Conservation (phyloP, 2,113 vertebrate genomes). For the Psephotus haematonotus region DNA sequence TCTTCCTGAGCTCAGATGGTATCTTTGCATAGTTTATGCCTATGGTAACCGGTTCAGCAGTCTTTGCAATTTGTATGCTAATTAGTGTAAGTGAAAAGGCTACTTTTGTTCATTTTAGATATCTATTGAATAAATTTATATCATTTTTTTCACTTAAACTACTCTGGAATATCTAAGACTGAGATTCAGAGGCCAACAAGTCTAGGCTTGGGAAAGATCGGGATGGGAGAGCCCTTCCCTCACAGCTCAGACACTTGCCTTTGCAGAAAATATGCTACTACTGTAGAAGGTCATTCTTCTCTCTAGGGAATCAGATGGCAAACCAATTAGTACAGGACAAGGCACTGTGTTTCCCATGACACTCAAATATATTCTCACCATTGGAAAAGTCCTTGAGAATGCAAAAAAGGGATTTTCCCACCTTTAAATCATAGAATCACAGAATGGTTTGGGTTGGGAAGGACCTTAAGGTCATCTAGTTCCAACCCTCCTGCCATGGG, state of each 20-base stretch:
- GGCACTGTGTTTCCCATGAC: not conserved
- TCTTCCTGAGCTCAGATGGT: constrained; percentile 8
- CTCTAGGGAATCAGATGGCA: not conserved
- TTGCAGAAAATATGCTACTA: not conserved
- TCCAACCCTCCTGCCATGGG: not conserved
- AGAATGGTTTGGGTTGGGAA: not conserved
- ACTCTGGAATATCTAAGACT: not conserved
- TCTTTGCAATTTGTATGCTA: constrained; percentile 41
- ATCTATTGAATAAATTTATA: not conserved
- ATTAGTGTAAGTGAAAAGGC: constrained; percentile 4
- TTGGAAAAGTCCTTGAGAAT: not conserved
- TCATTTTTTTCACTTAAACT: not conserved
- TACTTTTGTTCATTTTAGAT: not conserved
- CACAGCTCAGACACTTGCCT: not conserved
- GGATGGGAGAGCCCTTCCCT: not conserved
- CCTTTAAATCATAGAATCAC: not conserved
- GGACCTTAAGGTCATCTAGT: not conserved
- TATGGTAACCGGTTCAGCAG: not conserved
- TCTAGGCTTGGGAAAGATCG: not conserved
- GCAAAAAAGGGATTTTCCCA: not conserved
- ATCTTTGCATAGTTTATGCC: not conserved
- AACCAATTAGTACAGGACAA: not conserved
- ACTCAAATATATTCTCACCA: not conserved
- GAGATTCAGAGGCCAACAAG: not conserved
- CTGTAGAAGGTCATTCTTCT: not conserved